Evolutionary conservation across 2,113 vertebrate genomes (phyloP), one percentile per base, ranked within the genome.

Genomic region (Candoia aspera): DNA sequence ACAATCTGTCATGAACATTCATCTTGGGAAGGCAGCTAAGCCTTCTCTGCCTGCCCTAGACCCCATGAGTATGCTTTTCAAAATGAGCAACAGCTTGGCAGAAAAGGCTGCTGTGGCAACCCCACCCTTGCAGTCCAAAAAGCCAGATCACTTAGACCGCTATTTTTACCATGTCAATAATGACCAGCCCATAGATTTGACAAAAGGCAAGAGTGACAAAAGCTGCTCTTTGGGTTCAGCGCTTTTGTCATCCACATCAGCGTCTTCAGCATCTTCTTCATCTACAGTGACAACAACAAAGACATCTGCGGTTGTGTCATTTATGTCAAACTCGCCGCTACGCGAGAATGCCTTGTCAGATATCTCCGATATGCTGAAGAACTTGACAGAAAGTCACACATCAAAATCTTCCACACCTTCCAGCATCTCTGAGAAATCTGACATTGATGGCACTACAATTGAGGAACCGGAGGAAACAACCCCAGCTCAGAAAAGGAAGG

Each of bases 21-120:
- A 99, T 97, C 97, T 99, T 91, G 99, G 99, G 86, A 99, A 99
- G 96, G 99, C 99, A 0, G 99, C 99, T 83, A 99, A 99, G 94
- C 99, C 99, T 0, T 98, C 99, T 55, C 96, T 99, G 95, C 99
- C 99, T 0, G 98, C 99, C 58, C 98, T 99, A 24, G 99, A 99
- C 97, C 99, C 99, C 89, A 99, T 99, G 99, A 99, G 99, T 96
- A 99, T 99, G 99, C 98, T 99, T 86, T 99, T 99, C 96, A 99
- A 99, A 98, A 99, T 99, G 99, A 99, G 99, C 98, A 99, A 99
- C 96, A 99, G 98, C 97, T 97, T 99, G 96, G 99, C 99, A 0
- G 99, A 99, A 96, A 99, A 99, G 97, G 99, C 99, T 1, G 99
- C 99, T 0, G 98, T 99, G 95, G 99, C 99, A 24, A 98, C 99